These are phyloP conservation scores for Botia almorhae DNA, from an alignment of 2,797 vertebrate genomes.

Conservation along the genomic window DNA sequence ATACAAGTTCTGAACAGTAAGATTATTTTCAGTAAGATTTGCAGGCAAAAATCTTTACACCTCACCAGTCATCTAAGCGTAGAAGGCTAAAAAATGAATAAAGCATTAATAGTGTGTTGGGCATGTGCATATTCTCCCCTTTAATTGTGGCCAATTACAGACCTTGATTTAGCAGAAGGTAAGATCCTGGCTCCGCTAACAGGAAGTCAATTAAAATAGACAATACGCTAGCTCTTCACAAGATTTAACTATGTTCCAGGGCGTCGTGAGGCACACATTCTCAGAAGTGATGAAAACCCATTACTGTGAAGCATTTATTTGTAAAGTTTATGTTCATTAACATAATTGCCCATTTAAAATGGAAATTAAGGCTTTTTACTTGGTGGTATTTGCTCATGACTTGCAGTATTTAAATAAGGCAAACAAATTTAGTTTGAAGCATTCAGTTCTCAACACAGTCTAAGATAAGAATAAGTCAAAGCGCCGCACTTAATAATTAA, in stretches of 20 bases:
- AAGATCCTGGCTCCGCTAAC: constrained; percentile 57
- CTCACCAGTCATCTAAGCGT: constrained; percentile 2
- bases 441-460: background rate
- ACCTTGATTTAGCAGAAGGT: constrained; percentile 50
- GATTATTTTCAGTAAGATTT: background rate
- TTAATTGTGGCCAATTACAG: constrained; percentile 37
- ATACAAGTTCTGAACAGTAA: constrained; percentile 2
- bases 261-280: constrained; percentile 28
- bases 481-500: background rate
- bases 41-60: background rate
- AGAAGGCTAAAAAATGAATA: background rate
- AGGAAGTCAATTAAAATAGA: constrained; percentile 65
- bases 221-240: constrained; percentile 54
- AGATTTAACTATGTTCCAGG: constrained; percentile 42
- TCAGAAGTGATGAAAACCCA: background rate
- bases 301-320: constrained; percentile 8
- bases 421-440: background rate
- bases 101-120: constrained; percentile 40
- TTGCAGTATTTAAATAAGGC: background rate
- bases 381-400: background rate
- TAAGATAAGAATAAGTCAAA: too few relatives aligned
- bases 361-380: background rate
- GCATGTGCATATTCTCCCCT: constrained; percentile 45
- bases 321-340: background rate
- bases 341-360: constrained; percentile 1